These are phyloP conservation scores for Cactoblastis cactorum DNA, from an alignment of 2,888 invertebrate genomes.

Conservation along the genomic window DNA sequence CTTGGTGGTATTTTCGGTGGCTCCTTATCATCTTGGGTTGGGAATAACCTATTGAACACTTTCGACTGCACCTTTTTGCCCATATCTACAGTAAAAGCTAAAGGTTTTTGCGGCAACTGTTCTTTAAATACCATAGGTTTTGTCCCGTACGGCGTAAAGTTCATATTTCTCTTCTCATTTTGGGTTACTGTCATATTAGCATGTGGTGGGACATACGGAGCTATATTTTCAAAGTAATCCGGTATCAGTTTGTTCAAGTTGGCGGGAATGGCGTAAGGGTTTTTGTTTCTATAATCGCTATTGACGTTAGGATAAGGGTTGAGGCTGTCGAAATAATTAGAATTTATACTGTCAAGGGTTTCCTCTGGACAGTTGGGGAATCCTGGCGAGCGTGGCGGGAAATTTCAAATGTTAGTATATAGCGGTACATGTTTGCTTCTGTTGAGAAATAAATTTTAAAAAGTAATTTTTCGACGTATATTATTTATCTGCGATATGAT, in stretches of 20 bases:
- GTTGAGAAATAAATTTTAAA: slow-evolving; percentile 19
- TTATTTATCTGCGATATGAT: too few relatives aligned
- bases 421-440: slow-evolving; percentile 22
- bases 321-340: slow-evolving; percentile 68
- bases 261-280: slow-evolving; percentile 75
- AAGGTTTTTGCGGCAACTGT: slow-evolving; percentile 48
- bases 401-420: slow-evolving; percentile 36
- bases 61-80: slow-evolving; percentile 56
- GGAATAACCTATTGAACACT: slow-evolving; percentile 68
- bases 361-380: slow-evolving; percentile 54
- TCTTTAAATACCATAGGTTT: slow-evolving; percentile 61
- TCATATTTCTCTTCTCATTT: slow-evolving; percentile 41
- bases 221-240: slow-evolving; percentile 47
- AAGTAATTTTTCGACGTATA: too few relatives aligned
- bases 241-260: slow-evolving; percentile 65
- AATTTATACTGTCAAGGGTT: slow-evolving; percentile 61
- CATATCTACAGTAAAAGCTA: slow-evolving; percentile 61
- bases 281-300: slow-evolving; percentile 63
- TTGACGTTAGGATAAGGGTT: slow-evolving; percentile 53
- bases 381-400: slow-evolving; percentile 65
- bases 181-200: slow-evolving; percentile 42
- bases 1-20: slow-evolving; percentile 50
- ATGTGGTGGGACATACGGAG: slow-evolving; percentile 69
- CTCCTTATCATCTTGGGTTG: slow-evolving; percentile 44
- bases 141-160: slow-evolving; percentile 39